A percentile compares a stretch with the other conserved stretches of the same genome.
phyloP scores from a whole-genome alignment of 2,797 vertebrate species.

The Rhinogobio ventralis region DNA sequence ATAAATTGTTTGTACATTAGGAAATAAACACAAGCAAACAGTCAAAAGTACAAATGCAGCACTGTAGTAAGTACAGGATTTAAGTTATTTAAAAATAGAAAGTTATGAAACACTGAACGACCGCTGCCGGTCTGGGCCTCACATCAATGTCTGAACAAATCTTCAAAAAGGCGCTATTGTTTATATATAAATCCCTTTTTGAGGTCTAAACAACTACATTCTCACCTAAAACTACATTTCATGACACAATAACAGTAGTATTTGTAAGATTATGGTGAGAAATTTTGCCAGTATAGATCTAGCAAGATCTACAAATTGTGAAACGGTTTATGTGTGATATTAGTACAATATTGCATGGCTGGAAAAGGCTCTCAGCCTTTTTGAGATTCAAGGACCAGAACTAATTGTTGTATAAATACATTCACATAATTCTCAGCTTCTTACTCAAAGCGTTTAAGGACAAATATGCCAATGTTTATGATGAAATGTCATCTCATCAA shows the following conservation, averaged over 20 bases:
- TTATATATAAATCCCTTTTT: not conserved
- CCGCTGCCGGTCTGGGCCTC: not conserved
- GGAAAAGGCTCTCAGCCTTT: not conserved
- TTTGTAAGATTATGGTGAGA: not conserved
- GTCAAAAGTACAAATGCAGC: not conserved
- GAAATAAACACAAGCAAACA: too few relatives aligned
- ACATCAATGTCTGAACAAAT: not conserved
- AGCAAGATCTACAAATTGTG: not conserved
- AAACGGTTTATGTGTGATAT: not conserved
- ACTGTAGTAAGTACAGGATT: not conserved
- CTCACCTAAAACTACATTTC: not conserved
- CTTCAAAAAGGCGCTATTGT: not conserved
- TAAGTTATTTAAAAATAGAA: not conserved
- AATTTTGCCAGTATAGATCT: not conserved
- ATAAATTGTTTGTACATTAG: too few relatives aligned
- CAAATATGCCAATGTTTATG: not conserved
- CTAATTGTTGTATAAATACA: not conserved
- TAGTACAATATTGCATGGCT: not conserved
- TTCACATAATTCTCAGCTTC: not conserved
- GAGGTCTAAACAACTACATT: not conserved
- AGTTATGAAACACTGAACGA: not conserved
- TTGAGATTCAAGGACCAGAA: not conserved
- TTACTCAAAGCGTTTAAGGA: slow-evolving; percentile 1
- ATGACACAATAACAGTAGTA: not conserved
- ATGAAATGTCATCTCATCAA: slow-evolving; percentile 17